Conservation (phyloP, 2,113 vertebrate species). For the Upupa epops region DNA sequence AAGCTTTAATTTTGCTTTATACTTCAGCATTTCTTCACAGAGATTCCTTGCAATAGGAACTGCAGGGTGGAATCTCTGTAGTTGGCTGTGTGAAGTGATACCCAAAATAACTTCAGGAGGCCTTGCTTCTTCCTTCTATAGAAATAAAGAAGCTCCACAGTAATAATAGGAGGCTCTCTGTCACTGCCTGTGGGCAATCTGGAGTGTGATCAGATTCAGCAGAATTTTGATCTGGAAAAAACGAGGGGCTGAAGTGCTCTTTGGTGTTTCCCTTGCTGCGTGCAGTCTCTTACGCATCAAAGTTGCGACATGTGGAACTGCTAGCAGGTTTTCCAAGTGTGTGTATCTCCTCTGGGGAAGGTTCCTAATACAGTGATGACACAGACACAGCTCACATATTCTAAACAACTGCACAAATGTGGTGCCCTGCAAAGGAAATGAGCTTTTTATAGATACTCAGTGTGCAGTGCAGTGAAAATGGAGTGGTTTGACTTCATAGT, state of each 20-base stretch:
- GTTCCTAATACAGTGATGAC: not conserved
- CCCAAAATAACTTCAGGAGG: not conserved
- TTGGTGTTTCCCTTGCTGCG: not conserved
- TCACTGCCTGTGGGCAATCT: not conserved
- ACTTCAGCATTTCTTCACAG: not conserved
- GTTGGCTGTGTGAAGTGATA: not conserved
- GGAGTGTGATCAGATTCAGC: not conserved
- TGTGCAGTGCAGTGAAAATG: not conserved
- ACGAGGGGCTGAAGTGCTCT: not conserved
- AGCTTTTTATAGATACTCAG: not conserved
- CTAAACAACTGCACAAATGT: not conserved
- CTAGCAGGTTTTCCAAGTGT: not conserved
- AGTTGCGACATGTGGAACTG: not conserved
- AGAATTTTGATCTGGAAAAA: not conserved
- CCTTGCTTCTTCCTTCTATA: not conserved
- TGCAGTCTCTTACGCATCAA: not conserved
- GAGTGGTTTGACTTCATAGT: not conserved
- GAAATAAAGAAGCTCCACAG: not conserved
- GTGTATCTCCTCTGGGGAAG: not conserved
- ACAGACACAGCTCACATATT: rapidly evolving
- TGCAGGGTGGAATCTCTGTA: not conserved
- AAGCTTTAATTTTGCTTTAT: not conserved
- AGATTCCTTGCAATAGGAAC: not conserved
- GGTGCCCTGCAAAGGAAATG: not conserved
- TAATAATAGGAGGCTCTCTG: not conserved